Percentiles rank a stretch among this genome's conserved stretches.
Evolutionary conservation across 2,113 vertebrate genomes (phyloP).

Genomic region (Setophaga coronata): DNA sequence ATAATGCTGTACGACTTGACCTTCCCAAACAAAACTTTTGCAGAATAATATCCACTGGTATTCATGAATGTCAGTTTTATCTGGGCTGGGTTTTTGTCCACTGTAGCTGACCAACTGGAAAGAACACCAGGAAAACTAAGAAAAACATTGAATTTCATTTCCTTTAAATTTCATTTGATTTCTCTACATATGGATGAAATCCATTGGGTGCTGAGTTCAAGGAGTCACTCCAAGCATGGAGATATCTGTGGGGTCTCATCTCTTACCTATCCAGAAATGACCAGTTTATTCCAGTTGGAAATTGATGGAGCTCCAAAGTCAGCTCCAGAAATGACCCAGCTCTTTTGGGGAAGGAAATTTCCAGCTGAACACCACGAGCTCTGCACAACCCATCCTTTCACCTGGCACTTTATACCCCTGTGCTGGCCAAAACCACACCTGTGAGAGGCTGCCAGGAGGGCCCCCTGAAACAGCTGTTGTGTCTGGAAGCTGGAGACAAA

Average conservation of each 20-base stretch:
- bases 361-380: background rate
- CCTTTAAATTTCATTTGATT: background rate
- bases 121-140: background rate
- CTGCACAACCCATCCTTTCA: background rate
- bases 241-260: rapidly evolving
- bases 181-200: background rate
- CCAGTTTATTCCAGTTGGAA: too few species aligned
- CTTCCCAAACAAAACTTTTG: background rate
- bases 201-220: background rate
- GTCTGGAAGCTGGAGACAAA: background rate
- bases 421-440: background rate
- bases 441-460: background rate
- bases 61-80: background rate
- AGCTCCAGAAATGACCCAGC: too few species aligned
- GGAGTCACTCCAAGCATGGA: background rate
- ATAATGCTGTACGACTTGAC: background rate
- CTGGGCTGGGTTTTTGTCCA: background rate
- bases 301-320: too few species aligned
- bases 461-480: background rate
- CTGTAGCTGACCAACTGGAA: background rate
- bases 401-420: background rate
- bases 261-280: background rate
- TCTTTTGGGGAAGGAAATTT: background rate
- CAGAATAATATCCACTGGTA: background rate
- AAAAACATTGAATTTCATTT: background rate